phyloP scores from a whole-genome alignment of 1,140 invertebrate species.

The Popillia japonica region DNA sequence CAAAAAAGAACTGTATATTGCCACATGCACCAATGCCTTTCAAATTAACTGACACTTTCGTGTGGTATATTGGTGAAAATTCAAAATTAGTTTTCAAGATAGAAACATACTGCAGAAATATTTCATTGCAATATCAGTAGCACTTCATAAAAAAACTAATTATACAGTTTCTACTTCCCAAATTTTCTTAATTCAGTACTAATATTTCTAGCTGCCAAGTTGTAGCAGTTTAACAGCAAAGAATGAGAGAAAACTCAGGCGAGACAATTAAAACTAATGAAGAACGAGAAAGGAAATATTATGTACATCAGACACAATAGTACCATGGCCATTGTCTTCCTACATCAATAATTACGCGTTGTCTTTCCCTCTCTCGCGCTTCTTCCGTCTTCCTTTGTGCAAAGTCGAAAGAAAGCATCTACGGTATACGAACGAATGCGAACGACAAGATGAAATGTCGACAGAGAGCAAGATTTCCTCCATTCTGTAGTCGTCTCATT shows the following conservation, averaged over 20 bases:
- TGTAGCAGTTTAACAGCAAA: not conserved
- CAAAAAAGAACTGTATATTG: too few relatives aligned
- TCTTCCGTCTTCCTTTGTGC: not conserved
- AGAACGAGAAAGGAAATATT: conserved; percentile 16
- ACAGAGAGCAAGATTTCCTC: conserved; percentile 1
- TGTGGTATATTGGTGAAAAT: too few relatives aligned
- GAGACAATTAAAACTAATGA: conserved; percentile 23
- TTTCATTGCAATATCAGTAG: too few relatives aligned
- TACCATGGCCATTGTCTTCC: conserved; percentile 18
- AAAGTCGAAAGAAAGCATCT: conserved; percentile 9
- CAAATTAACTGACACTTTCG: too few relatives aligned
- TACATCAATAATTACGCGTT: conserved; percentile 26
- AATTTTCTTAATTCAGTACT: not conserved
- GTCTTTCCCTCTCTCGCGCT: not conserved
- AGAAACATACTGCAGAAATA: too few relatives aligned
- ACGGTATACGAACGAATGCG: not conserved
- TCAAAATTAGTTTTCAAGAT: too few relatives aligned
- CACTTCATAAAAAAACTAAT: not conserved
- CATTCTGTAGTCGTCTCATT: not conserved
- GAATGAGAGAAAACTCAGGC: conserved; percentile 25
- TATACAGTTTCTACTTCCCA: not conserved
- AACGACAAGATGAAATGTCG: conserved; percentile 14
- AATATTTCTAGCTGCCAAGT: not conserved
- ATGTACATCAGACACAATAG: conserved; percentile 28
- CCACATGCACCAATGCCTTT: too few relatives aligned